Conservation (phyloP, 2,113 vertebrate genomes). For the Echinops telfairi region DNA sequence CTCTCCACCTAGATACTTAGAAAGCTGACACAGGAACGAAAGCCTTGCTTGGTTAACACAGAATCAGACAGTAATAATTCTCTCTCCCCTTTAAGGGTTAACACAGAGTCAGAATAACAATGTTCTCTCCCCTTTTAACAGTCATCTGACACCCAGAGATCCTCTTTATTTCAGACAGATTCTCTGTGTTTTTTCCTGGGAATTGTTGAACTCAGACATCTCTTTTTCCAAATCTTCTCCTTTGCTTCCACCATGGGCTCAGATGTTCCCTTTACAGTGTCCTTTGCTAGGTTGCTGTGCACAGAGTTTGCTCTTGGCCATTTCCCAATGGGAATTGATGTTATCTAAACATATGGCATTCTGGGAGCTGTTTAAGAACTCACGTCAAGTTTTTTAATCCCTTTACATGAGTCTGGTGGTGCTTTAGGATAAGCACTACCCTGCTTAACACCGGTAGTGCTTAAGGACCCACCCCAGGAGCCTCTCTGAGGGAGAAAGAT, state of each 20-base stretch:
- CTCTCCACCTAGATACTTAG: neutral
- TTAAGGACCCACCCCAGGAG: no score
- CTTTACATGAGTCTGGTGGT: neutral
- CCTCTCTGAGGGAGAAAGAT: no score
- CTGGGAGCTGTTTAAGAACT: neutral
- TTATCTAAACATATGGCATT: constrained; percentile 40
- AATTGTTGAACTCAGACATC: neutral
- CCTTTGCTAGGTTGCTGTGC: constrained; percentile 3
- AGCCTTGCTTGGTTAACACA: neutral
- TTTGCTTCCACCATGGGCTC: neutral
- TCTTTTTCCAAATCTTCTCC: neutral
- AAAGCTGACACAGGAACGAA: constrained; percentile 13
- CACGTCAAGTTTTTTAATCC: neutral
- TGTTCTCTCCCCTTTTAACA: neutral
- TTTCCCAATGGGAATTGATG: neutral
- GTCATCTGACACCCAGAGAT: neutral
- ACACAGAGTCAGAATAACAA: neutral
- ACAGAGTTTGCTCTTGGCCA: constrained; percentile 47
- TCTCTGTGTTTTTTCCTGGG: constrained; percentile 15
- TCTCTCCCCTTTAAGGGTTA: neutral
- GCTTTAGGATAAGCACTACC: no score
- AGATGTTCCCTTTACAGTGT: constrained; percentile 25
- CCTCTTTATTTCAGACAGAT: neutral
- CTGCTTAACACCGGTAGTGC: no score
- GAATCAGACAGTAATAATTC: neutral